Base-by-base conservation (phyloP, 2,113 vertebrate genomes). In the Vireo altiloquus region DNA sequence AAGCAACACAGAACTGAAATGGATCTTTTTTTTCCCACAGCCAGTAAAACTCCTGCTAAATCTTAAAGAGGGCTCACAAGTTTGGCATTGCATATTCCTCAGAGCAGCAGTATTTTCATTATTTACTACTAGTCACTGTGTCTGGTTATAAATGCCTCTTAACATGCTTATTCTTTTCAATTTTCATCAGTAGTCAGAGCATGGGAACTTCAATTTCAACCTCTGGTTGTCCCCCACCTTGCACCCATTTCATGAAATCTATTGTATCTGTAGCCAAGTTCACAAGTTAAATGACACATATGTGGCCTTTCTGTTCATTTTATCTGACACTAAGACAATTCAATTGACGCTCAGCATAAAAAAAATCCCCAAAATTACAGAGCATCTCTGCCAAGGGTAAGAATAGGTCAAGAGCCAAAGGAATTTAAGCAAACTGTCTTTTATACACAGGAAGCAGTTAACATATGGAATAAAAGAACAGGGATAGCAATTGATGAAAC, bases 381-480 rank as follows among this genome's bases (percentile, higher is more conserved):
- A 94, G 71, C 25, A 7, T 89, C 85, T 77, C 88, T 94, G 93
- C 93, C 94, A 96, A 96, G 93, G 92, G 90, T 93, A 97, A 92
- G 94, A 88, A 93, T 47, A 94, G 96, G 93, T 96, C 94, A 96
- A 96, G 96, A 96, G 92, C 86, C 76, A 9, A 94, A 96, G 80
- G 93, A 97, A 94, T 96, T 93, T 92, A 93, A 97, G 93, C 72
- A 95, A 96, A 96, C 86, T 89, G 88, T 84, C 94, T 95, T 95
- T 94, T 93, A 93, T 95, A 83, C 69, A 87, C 82, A 96, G 96
- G 93, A 97, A 95, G 86, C 95, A 72, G 93, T 95, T 96, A 96
- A 92, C 86, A 83, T 93, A 94, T 90, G 82, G 86, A 96, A 96
- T 96, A 94, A 96, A 96, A 93, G 90, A 96, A 82, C n/a, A 42